Conservation (phyloP, 2,113 vertebrate genomes). For the Romanogobio albipinnatus region DNA sequence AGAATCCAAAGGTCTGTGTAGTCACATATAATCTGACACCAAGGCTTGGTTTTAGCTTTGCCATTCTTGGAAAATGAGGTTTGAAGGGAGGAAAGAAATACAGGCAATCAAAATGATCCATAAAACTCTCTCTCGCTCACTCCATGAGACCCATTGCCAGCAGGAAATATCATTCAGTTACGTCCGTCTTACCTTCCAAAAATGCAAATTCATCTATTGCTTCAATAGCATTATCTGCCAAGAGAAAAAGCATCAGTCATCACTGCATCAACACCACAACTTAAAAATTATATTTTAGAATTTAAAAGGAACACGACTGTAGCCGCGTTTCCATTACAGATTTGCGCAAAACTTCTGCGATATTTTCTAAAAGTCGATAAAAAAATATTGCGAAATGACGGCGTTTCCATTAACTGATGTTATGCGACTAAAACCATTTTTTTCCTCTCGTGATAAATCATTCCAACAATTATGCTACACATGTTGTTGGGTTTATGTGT, state of each 20-base stretch:
- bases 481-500: no score
- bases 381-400: no score
- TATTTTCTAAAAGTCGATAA: no score
- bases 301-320: no score
- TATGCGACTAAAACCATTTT: no score
- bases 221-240: conserved; percentile 92
- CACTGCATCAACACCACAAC: not conserved
- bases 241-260: conserved; percentile 40
- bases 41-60: not conserved
- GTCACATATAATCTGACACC: not conserved
- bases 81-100: not conserved
- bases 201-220: conserved; percentile 96
- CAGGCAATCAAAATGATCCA: conserved; percentile 7
- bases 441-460: no score
- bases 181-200: conserved; percentile 84
- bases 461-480: no score
- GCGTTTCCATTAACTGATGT: no score
- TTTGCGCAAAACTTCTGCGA: no score
- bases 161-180: conserved; percentile 1
- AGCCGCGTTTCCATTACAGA: no score
- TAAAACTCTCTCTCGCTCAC: not conserved
- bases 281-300: not conserved
- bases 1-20: not conserved
- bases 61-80: not conserved
- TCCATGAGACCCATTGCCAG: not conserved